These are phyloP conservation scores for Rhodeus uyekii DNA, from an alignment of 2,797 vertebrate species.

Conservation along the genomic window DNA sequence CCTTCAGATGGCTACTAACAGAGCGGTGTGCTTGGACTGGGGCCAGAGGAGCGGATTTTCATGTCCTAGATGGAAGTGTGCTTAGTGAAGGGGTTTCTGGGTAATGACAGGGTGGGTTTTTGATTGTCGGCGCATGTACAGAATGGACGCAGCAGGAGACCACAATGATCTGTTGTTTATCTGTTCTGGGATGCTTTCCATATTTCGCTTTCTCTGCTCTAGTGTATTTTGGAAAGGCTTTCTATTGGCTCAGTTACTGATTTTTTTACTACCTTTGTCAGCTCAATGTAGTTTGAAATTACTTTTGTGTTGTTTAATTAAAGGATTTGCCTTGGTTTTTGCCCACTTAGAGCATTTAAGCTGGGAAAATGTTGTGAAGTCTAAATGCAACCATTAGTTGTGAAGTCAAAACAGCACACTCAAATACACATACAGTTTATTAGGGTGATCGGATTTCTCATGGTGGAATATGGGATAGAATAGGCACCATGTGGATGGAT, in stretches of 20 bases:
- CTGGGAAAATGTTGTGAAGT: background rate
- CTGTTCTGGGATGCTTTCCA: slow-evolving; percentile 33
- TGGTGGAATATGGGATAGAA: no score
- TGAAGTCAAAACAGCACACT: background rate
- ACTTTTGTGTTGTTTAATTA: slow-evolving; percentile 7
- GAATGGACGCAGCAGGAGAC: slow-evolving; percentile 17
- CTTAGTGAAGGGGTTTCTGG: slow-evolving; percentile 52
- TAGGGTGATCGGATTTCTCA: no score
- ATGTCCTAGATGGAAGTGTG: slow-evolving; percentile 51
- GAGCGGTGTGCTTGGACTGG: slow-evolving; percentile 46
- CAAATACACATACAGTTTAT: background rate
- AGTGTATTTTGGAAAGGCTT: background rate
- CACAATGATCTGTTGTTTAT: slow-evolving; percentile 28
- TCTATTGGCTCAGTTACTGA: background rate
- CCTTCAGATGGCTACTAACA: slow-evolving; percentile 56
- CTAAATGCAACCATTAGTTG: background rate
- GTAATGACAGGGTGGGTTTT: slow-evolving; percentile 48
- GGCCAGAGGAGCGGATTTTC: slow-evolving; percentile 46
- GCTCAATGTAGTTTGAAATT: background rate
- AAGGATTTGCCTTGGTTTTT: background rate
- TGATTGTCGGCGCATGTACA: slow-evolving; percentile 30
- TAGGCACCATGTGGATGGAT: no score
- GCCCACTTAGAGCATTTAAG: background rate
- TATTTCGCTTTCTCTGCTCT: slow-evolving; percentile 19
- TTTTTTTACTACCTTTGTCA: slow-evolving; percentile 9